A percentile compares a stretch with the other conserved stretches of the same genome.
Evolutionary conservation across 2,797 vertebrate genomes (phyloP).

Genomic region (Gila robusta): DNA sequence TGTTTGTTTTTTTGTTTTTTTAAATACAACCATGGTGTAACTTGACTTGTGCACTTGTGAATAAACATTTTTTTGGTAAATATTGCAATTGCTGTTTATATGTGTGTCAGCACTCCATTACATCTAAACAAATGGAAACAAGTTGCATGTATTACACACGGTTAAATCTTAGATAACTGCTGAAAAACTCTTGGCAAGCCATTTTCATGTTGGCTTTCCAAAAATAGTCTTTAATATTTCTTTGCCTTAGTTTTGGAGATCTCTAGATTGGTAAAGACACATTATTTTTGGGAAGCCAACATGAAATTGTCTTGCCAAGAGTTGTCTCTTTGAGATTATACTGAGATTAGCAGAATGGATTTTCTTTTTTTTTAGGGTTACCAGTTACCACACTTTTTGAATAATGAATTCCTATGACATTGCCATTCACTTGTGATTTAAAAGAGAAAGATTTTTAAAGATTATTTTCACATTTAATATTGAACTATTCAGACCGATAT

Average conservation of each 20-base stretch:
- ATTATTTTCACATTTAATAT: background rate
- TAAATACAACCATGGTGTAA: slow-evolving; percentile 72
- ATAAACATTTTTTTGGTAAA: slow-evolving; percentile 79
- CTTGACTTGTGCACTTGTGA: slow-evolving; percentile 71
- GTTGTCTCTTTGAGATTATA: background rate
- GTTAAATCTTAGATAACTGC: background rate
- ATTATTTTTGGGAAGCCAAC: background rate
- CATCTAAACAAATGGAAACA: background rate
- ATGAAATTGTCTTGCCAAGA: background rate
- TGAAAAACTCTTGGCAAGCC: too few relatives aligned
- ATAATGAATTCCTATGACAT: background rate
- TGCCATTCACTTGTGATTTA: background rate
- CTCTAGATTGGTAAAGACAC: background rate
- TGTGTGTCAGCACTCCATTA: background rate
- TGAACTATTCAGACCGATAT: background rate
- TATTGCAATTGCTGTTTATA: slow-evolving; percentile 31
- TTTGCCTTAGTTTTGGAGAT: background rate
- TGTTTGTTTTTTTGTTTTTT: slow-evolving; percentile 55
- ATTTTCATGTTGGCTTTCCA: background rate
- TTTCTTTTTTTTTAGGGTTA: background rate
- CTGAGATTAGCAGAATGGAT: background rate
- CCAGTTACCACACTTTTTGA: background rate
- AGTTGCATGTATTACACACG: background rate
- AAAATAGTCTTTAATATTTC: background rate
- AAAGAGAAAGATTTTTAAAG: background rate